Evolutionary conservation across 2,113 vertebrate species (phyloP).

Genomic region (Vireo altiloquus): DNA sequence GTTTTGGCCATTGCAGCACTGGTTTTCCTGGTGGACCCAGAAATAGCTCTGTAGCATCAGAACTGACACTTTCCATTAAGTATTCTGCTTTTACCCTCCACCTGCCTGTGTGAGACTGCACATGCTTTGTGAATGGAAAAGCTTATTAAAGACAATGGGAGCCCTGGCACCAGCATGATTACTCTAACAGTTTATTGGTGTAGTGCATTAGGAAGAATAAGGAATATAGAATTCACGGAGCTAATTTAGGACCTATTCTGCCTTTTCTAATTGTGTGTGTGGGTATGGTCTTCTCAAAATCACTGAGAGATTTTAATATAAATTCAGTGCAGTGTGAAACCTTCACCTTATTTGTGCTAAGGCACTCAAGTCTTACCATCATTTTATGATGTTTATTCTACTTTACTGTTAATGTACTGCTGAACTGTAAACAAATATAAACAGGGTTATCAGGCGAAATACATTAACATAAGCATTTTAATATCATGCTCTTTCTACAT

Average conservation of each 20-base stretch:
- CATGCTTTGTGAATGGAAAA: not conserved
- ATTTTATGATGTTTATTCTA: conserved; percentile 32
- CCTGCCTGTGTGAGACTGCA: not conserved
- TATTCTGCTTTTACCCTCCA: not conserved
- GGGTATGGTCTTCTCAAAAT: not conserved
- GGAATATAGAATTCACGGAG: not conserved
- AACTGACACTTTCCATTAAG: not conserved
- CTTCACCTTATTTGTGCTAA: not conserved
- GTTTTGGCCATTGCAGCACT: not conserved
- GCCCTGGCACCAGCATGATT: not conserved
- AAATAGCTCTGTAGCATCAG: not conserved
- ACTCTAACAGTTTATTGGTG: not conserved
- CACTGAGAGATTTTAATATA: not conserved
- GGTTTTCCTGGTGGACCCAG: not conserved
- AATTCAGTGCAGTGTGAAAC: not conserved
- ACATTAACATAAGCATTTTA: not conserved
- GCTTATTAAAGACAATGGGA: not conserved
- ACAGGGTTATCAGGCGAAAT: not conserved
- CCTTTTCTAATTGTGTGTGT: not conserved
- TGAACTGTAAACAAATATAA: conserved; percentile 4
- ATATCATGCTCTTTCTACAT: not conserved
- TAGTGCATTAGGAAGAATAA: not conserved
- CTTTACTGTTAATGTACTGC: conserved; percentile 19
- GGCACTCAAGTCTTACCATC: not conserved
- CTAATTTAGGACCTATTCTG: not conserved